These are phyloP conservation scores for Oplegnathus fasciatus DNA, from an alignment of 2,113 vertebrate species.

Conservation along the genomic window DNA sequence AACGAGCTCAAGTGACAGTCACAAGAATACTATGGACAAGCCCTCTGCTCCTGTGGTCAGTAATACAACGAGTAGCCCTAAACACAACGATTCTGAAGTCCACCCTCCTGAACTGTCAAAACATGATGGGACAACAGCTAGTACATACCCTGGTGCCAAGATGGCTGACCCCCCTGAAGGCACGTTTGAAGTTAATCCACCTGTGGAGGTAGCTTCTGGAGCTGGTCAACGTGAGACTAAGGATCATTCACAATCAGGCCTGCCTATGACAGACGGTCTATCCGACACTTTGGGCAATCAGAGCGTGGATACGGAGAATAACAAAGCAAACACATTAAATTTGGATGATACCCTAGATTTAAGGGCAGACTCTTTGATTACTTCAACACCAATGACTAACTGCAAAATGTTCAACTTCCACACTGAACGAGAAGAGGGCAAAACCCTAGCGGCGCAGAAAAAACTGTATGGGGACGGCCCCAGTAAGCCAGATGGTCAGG, in stretches of 20 bases:
- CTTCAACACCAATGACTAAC: constrained; percentile 71
- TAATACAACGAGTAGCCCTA: constrained; percentile 1
- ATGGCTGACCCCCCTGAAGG: not conserved
- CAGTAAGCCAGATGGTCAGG: not conserved
- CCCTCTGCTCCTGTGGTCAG: not conserved
- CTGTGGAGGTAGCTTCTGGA: not conserved
- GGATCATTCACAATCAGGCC: constrained; percentile 9
- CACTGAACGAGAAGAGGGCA: not conserved
- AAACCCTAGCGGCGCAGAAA: constrained; percentile 5
- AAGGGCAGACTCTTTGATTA: constrained; percentile 20
- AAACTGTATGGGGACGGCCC: constrained; percentile 44
- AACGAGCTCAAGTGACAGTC: not conserved
- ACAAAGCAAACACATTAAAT: constrained; percentile 43
- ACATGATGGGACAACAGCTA: not conserved
- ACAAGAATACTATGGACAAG: not conserved
- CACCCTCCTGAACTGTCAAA: not conserved
- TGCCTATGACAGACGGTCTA: not conserved
- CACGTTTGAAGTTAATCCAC: constrained; percentile 17
- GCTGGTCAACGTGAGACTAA: not conserved
- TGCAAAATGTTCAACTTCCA: constrained; percentile 21
- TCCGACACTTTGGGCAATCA: constrained; percentile 6
- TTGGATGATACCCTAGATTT: constrained; percentile 70
- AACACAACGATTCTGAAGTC: constrained; percentile 3
- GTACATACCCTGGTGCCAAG: not conserved
- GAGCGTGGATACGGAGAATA: not conserved